Percentiles rank a stretch among this genome's conserved stretches.
These are phyloP conservation scores for Bolinopsis microptera DNA, from an alignment of 37 sponge, comb jelly and placozoan genomes.

Conservation along the genomic window DNA sequence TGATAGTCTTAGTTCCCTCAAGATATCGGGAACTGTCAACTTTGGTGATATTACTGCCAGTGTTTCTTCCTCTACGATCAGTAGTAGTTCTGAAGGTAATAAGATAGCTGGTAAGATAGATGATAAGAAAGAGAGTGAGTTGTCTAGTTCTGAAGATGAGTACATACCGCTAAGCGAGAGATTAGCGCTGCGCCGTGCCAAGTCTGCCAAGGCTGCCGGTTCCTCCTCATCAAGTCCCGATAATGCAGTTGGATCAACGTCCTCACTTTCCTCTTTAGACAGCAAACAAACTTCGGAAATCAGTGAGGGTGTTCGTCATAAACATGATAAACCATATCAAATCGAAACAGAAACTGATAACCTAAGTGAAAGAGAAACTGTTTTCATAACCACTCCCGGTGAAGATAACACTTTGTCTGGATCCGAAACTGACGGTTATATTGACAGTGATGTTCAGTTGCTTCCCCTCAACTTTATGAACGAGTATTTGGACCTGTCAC, in stretches of 20 bases:
- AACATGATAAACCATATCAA: not conserved
- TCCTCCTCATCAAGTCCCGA: not conserved
- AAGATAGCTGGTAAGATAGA: not conserved
- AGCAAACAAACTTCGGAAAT: not conserved
- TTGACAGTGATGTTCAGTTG: constrained; percentile 63
- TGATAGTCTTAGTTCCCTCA: not conserved
- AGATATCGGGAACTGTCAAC: not conserved
- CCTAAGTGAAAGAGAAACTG: not conserved
- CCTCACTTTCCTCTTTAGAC: not conserved
- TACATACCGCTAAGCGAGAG: constrained; percentile 26
- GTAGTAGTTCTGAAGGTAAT: not conserved
- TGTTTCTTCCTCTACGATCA: not conserved
- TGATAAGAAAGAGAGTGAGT: not conserved
- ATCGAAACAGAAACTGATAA: not conserved
- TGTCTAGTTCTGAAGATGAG: not conserved
- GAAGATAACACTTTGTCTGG: not conserved
- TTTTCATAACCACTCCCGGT: not conserved
- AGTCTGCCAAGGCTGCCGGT: not conserved
- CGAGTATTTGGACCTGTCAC: constrained; percentile 31
- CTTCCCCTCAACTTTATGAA: constrained; percentile 51
- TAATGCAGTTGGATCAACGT: not conserved
- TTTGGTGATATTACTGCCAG: not conserved
- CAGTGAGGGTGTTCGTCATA: not conserved
- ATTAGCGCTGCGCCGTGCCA: constrained; percentile 22
- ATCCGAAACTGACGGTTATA: not conserved